A percentile compares a stretch with the other conserved stretches of the same genome.
These are phyloP conservation scores for Sceloporus undulatus DNA, from an alignment of 2,113 vertebrate species.

Conservation along the genomic window DNA sequence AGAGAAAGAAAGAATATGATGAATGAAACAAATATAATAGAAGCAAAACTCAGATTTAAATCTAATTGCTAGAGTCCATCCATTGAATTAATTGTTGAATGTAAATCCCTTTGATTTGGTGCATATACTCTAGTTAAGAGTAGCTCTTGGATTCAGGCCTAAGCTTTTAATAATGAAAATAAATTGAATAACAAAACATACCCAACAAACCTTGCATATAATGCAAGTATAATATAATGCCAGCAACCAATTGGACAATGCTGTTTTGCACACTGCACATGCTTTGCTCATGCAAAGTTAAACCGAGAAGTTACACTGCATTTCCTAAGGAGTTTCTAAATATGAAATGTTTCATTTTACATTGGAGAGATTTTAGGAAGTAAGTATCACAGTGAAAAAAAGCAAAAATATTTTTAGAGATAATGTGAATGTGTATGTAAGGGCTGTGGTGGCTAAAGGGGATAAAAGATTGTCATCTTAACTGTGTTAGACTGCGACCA, in stretches of 20 bases:
- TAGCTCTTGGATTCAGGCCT: too few relatives aligned
- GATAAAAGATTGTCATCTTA: neutral
- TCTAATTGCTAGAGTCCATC: too few relatives aligned
- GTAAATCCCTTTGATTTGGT: too few relatives aligned
- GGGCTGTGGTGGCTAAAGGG: neutral
- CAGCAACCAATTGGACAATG: neutral
- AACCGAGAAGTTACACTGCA: neutral
- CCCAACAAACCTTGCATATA: neutral
- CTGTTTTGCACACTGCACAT: neutral
- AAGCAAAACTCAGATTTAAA: neutral
- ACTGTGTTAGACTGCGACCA: constrained; percentile 38
- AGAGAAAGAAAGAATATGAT: neutral
- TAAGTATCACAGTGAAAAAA: neutral
- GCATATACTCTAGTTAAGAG: too few relatives aligned
- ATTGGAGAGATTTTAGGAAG: neutral
- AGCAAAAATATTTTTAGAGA: constrained; percentile 5
- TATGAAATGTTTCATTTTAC: constrained; percentile 34
- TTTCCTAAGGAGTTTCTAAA: constrained; percentile 23
- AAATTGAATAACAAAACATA: neutral
- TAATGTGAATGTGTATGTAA: constrained; percentile 1
- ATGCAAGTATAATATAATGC: neutral
- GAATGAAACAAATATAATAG: neutral
- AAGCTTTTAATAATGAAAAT: neutral
- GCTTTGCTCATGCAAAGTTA: neutral
- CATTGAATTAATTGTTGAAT: too few relatives aligned